A percentile compares a stretch with the other conserved stretches of the same genome.
Evolutionary conservation across 2,888 invertebrate genomes (phyloP).

Genomic region (Agrotis segetum): DNA sequence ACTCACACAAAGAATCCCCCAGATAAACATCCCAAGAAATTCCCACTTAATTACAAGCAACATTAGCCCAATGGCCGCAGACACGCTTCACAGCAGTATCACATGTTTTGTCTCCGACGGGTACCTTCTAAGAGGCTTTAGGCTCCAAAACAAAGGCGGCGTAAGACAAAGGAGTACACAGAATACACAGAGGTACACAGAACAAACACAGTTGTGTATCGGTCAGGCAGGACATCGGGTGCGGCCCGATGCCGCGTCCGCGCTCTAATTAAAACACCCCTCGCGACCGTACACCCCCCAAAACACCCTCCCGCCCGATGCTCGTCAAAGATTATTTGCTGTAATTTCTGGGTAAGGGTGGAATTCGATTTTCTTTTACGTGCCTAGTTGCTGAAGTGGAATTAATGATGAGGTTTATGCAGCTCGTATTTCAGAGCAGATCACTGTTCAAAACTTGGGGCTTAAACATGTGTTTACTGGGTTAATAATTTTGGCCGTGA

Average conservation of each 20-base stretch:
- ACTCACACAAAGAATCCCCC: constrained; percentile 24
- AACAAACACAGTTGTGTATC: constrained; percentile 69
- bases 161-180: constrained; percentile 65
- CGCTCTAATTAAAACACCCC: constrained; percentile 88
- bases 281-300: constrained; percentile 66
- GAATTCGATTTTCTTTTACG: constrained; percentile 59
- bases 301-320: constrained; percentile 59
- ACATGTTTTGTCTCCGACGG: constrained; percentile 56
- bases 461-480: background rate
- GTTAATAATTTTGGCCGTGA: background rate
- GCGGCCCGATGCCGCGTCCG: constrained; percentile 81
- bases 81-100: constrained; percentile 45
- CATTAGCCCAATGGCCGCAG: constrained; percentile 40
- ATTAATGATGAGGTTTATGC: constrained; percentile 50
- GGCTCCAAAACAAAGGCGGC: constrained; percentile 64
- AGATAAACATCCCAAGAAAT: constrained; percentile 38
- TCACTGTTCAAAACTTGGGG: constrained; percentile 13
- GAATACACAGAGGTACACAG: constrained; percentile 62
- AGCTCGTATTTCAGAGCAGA: constrained; percentile 38
- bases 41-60: constrained; percentile 46
- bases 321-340: constrained; percentile 74
- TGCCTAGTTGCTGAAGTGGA: constrained; percentile 54
- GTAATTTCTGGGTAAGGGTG: constrained; percentile 59
- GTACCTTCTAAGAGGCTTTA: constrained; percentile 59
- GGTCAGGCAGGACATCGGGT: constrained; percentile 69